phyloP scores from a whole-genome alignment of 2,888 invertebrate species.

The Eudasyphora cyanicolor region DNA sequence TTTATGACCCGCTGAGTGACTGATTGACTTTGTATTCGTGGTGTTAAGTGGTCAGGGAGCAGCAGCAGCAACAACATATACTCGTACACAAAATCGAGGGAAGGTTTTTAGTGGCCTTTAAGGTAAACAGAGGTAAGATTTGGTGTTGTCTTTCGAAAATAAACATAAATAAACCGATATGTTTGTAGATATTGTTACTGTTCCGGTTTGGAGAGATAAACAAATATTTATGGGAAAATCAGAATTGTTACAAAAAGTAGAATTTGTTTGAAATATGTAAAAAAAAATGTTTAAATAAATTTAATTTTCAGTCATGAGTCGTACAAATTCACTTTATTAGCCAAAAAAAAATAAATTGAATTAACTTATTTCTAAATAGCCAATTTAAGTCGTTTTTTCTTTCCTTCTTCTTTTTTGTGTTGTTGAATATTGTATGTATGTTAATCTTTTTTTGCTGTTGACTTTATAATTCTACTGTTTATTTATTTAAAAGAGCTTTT shows the following conservation, averaged over 20 bases:
- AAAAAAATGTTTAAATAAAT: not conserved
- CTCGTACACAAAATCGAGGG: too few relatives aligned
- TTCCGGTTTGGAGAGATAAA: slow-evolving; percentile 26
- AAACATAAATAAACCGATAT: not conserved
- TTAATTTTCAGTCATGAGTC: not conserved
- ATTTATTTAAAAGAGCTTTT: not conserved
- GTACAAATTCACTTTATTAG: too few relatives aligned
- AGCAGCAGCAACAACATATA: too few relatives aligned
- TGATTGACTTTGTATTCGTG: slow-evolving; percentile 74
- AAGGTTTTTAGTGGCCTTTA: too few relatives aligned
- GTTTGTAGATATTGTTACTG: slow-evolving; percentile 21
- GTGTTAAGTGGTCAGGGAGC: slow-evolving; percentile 44
- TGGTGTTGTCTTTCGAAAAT: not conserved
- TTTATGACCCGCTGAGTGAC: slow-evolving; percentile 75
- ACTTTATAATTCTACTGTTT: not conserved
- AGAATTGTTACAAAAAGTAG: not conserved
- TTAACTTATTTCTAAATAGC: too few relatives aligned
- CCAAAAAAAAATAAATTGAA: too few relatives aligned
- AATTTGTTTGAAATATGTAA: not conserved
- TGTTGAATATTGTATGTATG: slow-evolving; percentile 16
- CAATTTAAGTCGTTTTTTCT: not conserved
- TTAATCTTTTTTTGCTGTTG: not conserved
- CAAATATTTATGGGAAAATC: not conserved
- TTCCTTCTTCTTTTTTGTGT: not conserved
- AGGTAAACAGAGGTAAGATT: not conserved